phyloP scores from a whole-genome alignment of 1,140 invertebrate species.

The Zaprionus africanus region DNA sequence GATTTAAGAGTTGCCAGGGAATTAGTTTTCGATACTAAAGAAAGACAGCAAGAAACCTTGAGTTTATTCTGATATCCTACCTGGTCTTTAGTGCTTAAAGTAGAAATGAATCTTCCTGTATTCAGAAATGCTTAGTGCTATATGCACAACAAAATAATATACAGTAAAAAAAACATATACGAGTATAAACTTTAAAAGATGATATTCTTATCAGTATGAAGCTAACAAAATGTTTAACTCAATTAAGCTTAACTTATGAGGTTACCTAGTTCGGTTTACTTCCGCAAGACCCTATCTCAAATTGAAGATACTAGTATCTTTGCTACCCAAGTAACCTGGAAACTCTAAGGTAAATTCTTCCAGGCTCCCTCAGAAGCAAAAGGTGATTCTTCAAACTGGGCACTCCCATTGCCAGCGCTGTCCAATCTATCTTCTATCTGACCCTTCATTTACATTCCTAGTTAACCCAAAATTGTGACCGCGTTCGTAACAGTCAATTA shows the following conservation, averaged over 20 bases:
- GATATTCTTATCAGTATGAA: no score
- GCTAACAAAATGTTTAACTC: no score
- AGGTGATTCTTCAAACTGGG: conserved; percentile 3
- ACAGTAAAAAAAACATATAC: no score
- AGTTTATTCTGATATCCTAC: not conserved
- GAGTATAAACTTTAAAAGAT: no score
- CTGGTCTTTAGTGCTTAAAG: not conserved
- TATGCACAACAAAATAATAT: no score
- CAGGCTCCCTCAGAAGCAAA: not conserved
- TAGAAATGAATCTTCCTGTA: not conserved
- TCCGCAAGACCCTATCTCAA: no score
- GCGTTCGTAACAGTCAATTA: conserved; percentile 54
- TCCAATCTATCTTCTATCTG: conserved; percentile 14
- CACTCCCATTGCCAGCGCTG: not conserved
- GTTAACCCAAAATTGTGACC: conserved; percentile 45
- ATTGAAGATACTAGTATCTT: no score
- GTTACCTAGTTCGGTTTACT: no score
- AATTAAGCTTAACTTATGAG: no score
- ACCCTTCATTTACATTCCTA: conserved; percentile 47
- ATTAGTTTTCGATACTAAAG: conserved; percentile 21
- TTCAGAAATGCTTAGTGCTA: no score
- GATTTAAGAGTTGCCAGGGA: conserved; percentile 27
- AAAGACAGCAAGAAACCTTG: not conserved
- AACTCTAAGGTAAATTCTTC: not conserved
- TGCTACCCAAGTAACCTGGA: not conserved